Evolutionary conservation across 2,888 invertebrate genomes (phyloP), one percentile per base, ranked within the genome.

Genomic region (Aricia artaxerxes): DNA sequence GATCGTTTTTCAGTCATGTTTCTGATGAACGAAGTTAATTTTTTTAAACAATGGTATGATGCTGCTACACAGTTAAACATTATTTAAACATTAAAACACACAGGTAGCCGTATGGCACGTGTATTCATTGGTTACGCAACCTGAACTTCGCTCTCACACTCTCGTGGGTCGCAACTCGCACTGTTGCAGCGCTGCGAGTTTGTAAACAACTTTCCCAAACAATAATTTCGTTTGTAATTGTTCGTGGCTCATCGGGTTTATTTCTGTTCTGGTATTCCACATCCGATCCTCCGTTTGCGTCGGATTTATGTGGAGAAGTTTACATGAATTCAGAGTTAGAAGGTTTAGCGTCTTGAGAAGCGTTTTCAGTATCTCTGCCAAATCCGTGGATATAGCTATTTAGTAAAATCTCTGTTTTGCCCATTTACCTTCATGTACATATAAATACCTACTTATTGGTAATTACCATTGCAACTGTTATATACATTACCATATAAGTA

Each of bases 151-250:
- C 57, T 76, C 35, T 57, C 76, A 57, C 53, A 76, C 75, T 75
- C 49, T 49, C 35, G 7, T 16, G 6, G 69, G 69, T 64, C 31
- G 31, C 35, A 13, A 11, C 11, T 69, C 35, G 13, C 69, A 35
- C 69, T 13, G 69, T 13, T 69, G 69, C 69, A 38, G 76, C 31
- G 53, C 35, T 69, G 44, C 44, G 9, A 57, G 76, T 76, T 76
- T 76, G 76, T 76, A 76, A 76, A 76, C 76, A 76, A 76, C 53
- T 35, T 69, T 69, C 49, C 53, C n/a, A 61, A 64, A 78, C 78
- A 64, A 57, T 60, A 64, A 69, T 69, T 38, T 35, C 69, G 69
- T 69, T 35, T 35, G 35, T 35, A 69, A 69, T 69, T 35, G 69
- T 69, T 69, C 9, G 35, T 69, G 35, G 69, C 35, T 13, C 69